Evolutionary conservation across 2,888 invertebrate species (phyloP), one percentile per base, ranked within the genome.

Genomic region (Lydus trimaculatus): DNA sequence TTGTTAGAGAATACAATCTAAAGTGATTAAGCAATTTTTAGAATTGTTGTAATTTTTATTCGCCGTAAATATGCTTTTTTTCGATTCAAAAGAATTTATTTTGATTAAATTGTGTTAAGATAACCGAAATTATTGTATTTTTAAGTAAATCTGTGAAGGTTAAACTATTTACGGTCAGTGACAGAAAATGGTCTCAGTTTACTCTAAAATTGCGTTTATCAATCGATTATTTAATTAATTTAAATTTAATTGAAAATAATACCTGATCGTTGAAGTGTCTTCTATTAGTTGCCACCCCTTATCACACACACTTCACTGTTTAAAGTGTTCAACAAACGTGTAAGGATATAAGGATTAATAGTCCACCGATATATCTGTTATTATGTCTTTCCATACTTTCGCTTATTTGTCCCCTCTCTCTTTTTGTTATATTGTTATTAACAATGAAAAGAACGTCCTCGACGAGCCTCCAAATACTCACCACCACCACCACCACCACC

Each of bases 401-500:
- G 76, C 76, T 66, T 43, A 43, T 17, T 43, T 43, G 61, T 43
- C 67, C 71, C 73, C 75, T n/a, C 70, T 71, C 71, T 67, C 63
- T n/a, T n/a, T n/a, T n/a, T n/a, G n/a, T n/a, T n/a, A n/a, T n/a
- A n/a, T n/a, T 66, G 33, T 31, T n/a, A 3, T 43, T 43, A 43
- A 43, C 43, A 43, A 43, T 43, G 43, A 43, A 43, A 43, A 43
- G 20, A 43, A 58, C 67, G 74, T 59, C 76, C 76, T 76, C 76
- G 76, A 63, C 71, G 71, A 69, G 71, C 72, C 72, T 72, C 74
- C 69, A 43, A 64, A 65, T 61, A 67, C 66, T 65, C n/a, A 43
- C 39, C 39, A 43, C 6, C 43, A 36, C 11, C 36, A 36, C 31
- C 31, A 31, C 31, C 7, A 31, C 31, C 4, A 15, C 5, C 2